phyloP scores from a whole-genome alignment of 2,113 vertebrate genomes.

The Microtus pennsylvanicus region DNA sequence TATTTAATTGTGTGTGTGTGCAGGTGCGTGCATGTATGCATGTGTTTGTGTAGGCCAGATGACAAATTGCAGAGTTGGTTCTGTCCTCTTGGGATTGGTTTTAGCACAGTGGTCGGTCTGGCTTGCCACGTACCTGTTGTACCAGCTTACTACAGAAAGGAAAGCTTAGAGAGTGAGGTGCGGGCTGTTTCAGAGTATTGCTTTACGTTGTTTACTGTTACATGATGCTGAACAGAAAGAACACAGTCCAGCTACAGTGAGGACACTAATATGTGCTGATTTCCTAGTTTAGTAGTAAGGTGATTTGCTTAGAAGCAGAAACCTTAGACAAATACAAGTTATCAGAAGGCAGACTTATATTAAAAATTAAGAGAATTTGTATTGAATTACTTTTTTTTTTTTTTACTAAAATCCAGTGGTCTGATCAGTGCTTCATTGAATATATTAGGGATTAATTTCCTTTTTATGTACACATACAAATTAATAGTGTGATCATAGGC shows the following conservation, averaged over 20 bases:
- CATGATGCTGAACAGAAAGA: conserved; percentile 5
- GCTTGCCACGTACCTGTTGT: not conserved
- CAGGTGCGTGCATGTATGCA: too few species aligned
- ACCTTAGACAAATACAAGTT: conserved; percentile 10
- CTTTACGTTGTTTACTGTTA: conserved; percentile 37
- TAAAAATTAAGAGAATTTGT: conserved; percentile 36
- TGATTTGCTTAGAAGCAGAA: not conserved
- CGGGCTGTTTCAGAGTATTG: not conserved
- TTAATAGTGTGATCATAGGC: not conserved
- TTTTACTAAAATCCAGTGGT: not conserved
- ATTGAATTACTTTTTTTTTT: not conserved
- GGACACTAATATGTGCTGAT: not conserved
- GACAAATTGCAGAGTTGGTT: not conserved
- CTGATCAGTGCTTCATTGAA: not conserved
- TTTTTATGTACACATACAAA: not conserved
- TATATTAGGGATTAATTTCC: not conserved
- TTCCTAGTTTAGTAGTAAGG: not conserved
- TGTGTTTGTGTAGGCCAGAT: not conserved
- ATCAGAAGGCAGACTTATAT: not conserved
- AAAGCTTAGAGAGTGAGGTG: not conserved
- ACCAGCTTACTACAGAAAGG: not conserved
- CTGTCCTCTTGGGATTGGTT: not conserved
- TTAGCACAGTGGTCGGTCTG: not conserved
- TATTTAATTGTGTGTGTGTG: not conserved
- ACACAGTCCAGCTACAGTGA: not conserved